A percentile compares a stretch with the other conserved stretches of the same genome.
These are phyloP conservation scores for Terrapene triunguis DNA, from an alignment of 2,113 vertebrate genomes.

Conservation along the genomic window DNA sequence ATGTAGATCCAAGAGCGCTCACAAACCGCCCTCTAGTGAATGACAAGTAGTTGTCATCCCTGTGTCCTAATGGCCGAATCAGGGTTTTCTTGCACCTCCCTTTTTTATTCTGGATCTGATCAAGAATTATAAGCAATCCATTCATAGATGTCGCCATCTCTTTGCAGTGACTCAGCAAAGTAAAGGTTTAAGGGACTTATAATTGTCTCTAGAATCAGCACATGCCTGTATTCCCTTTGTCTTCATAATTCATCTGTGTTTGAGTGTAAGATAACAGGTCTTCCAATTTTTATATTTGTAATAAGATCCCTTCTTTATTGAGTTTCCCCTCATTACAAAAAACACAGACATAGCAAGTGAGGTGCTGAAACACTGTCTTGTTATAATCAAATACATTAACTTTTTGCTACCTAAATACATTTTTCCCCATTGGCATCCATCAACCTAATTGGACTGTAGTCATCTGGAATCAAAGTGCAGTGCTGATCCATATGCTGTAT, in stretches of 20 bases:
- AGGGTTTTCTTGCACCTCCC: not conserved
- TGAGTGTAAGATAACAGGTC: not conserved
- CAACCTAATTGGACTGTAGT: not conserved
- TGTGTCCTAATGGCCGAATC: not conserved
- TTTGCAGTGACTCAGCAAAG: constrained; percentile 1
- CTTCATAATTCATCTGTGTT: not conserved
- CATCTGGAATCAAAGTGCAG: not conserved
- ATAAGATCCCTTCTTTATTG: not conserved
- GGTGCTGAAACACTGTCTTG: not conserved
- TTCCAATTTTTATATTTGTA: not conserved
- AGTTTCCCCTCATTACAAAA: constrained; percentile 9
- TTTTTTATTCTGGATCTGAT: not conserved
- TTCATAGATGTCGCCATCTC: not conserved
- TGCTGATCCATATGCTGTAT: not conserved
- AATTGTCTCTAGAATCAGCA: not conserved
- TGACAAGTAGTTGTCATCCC: not conserved
- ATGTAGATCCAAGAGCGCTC: rapidly evolving
- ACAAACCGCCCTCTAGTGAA: not conserved
- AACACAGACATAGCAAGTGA: not conserved
- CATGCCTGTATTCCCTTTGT: rapidly evolving
- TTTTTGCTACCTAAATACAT: not conserved
- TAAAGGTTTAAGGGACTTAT: not conserved
- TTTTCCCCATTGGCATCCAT: not conserved
- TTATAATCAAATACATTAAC: constrained; percentile 9
- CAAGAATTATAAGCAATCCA: not conserved